These are phyloP conservation scores for Cheilosia grossa DNA, from an alignment of 2,888 invertebrate genomes.

Conservation along the genomic window DNA sequence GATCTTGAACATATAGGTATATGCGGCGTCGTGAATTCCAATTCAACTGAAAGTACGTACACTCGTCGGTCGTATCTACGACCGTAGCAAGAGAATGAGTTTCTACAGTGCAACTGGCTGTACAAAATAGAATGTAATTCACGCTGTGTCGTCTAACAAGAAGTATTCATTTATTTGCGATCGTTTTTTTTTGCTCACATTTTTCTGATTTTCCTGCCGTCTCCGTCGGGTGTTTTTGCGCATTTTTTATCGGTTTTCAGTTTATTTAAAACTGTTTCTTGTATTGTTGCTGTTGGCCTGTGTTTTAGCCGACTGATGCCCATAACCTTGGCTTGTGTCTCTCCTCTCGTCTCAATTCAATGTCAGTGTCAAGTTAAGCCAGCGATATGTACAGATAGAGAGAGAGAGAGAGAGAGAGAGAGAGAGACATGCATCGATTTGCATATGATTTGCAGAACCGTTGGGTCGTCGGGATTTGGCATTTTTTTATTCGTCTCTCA, in stretches of 20 bases:
- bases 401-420: not conserved
- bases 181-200: conserved; percentile 22
- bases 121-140: conserved; percentile 56
- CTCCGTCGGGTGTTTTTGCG: conserved; percentile 24
- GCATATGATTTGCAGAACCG: conserved; percentile 53
- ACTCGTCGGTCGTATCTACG: conserved; percentile 20
- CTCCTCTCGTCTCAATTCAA: conserved; percentile 48
- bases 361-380: conserved; percentile 67
- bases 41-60: not conserved
- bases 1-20: conserved; percentile 25
- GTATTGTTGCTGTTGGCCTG: conserved; percentile 23
- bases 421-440: conserved; percentile 54
- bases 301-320: conserved; percentile 59
- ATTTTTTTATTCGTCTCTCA: conserved; percentile 11
- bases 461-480: conserved; percentile 21
- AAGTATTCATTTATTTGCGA: conserved; percentile 64
- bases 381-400: not conserved
- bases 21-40: not conserved
- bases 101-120: conserved; percentile 29
- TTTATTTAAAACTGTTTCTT: conserved; percentile 18
- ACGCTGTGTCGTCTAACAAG: conserved; percentile 60
- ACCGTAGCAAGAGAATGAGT: conserved; percentile 1
- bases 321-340: conserved; percentile 64
- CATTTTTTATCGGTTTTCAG: not conserved
- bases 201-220: conserved; percentile 35